Conservation (phyloP, 2,888 invertebrate species). For the Drosophila lacicola region DNA sequence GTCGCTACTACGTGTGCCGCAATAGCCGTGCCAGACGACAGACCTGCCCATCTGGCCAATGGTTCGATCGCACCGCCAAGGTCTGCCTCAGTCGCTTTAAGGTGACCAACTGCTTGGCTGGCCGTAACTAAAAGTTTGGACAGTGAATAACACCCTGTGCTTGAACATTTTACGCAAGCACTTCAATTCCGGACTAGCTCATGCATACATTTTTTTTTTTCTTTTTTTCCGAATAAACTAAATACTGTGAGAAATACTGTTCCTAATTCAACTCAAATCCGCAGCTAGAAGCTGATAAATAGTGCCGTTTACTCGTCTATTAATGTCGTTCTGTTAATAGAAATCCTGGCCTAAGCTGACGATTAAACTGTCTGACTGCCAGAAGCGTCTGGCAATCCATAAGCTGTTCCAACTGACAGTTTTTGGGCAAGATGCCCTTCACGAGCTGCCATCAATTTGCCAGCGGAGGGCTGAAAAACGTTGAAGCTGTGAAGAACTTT, state of each 20-base stretch:
- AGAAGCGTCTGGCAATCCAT: slow-evolving; percentile 42
- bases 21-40: slow-evolving; percentile 29
- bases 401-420: slow-evolving; percentile 21
- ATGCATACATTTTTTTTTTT: slow-evolving; percentile 11
- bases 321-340: slow-evolving; percentile 49
- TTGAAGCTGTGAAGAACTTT: slow-evolving; percentile 53
- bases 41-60: slow-evolving; percentile 43
- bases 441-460: slow-evolving; percentile 57
- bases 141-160: not conserved
- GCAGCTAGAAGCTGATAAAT: slow-evolving; percentile 42
- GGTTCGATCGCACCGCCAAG: slow-evolving; percentile 49
- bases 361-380: slow-evolving; percentile 53
- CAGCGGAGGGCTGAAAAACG: slow-evolving; percentile 21
- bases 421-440: slow-evolving; percentile 7
- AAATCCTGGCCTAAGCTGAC: slow-evolving; percentile 43
- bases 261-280: slow-evolving; percentile 9
- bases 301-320: slow-evolving; percentile 31
- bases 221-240: slow-evolving; percentile 13
- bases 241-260: slow-evolving; percentile 23
- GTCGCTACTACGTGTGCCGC: slow-evolving; percentile 49
- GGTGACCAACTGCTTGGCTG: slow-evolving; percentile 50
- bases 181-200: not conserved
- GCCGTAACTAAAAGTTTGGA: slow-evolving; percentile 39
- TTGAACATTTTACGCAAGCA: too few species aligned
- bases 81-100: slow-evolving; percentile 25